Evolutionary conservation across 1,140 invertebrate genomes (phyloP).

Genomic region (Rhizoglyphus robini): DNA sequence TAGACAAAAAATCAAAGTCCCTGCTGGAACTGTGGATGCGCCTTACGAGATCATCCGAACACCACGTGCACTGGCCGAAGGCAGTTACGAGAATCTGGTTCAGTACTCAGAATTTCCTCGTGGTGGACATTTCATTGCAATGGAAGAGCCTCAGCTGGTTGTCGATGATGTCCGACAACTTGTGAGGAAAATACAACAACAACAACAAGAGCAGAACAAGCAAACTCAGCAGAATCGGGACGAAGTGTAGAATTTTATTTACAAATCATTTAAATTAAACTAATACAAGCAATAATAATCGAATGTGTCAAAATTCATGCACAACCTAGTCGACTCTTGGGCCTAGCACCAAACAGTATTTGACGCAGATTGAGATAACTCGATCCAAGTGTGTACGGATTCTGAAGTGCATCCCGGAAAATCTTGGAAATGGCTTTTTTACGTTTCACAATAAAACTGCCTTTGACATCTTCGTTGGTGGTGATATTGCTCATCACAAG

Average conservation of each 20-base stretch:
- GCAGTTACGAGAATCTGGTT: conserved; percentile 31
- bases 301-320: too few species aligned
- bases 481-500: background rate
- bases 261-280: too few species aligned
- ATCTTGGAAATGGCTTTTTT: too few species aligned
- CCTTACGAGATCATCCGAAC: background rate
- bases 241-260: too few species aligned
- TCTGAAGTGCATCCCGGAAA: too few species aligned
- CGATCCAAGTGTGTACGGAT: too few species aligned
- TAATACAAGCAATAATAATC: too few species aligned
- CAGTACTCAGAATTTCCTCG: conserved; percentile 29
- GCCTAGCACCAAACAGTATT: too few species aligned
- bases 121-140: conserved; percentile 72
- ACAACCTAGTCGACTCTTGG: too few species aligned
- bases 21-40: background rate
- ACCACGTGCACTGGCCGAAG: background rate
- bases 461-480: conserved; percentile 10
- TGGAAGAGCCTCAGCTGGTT: conserved; percentile 52
- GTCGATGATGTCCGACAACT: background rate
- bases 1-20: background rate
- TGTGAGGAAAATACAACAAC: background rate
- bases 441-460: background rate
- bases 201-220: too few species aligned
- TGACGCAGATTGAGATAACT: too few species aligned
- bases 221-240: too few species aligned